These are phyloP conservation scores for Euphydryas editha DNA, from an alignment of 2,888 invertebrate genomes.

Conservation along the genomic window DNA sequence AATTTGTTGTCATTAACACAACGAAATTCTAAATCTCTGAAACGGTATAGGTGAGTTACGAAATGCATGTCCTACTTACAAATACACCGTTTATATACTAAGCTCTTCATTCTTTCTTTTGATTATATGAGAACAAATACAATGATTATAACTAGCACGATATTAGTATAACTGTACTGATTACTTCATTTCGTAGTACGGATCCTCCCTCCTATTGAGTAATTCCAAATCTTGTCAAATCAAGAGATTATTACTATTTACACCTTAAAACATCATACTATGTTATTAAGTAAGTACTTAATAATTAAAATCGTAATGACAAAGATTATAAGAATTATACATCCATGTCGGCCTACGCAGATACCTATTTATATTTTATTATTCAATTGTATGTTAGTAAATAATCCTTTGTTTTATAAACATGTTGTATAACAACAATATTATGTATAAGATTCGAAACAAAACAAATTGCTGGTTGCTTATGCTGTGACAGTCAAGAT, in stretches of 20 bases:
- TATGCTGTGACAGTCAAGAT: slow-evolving; percentile 22
- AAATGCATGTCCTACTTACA: too few species aligned
- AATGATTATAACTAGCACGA: too few species aligned
- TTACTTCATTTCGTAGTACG: too few species aligned
- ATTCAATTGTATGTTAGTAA: background rate
- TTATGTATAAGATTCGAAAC: background rate
- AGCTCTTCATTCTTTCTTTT: too few species aligned
- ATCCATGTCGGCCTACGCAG: background rate
- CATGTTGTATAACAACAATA: background rate
- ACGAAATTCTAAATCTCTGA: too few species aligned
- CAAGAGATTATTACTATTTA: background rate
- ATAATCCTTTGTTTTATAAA: slow-evolving; percentile 1
- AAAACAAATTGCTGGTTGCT: slow-evolving; percentile 5
- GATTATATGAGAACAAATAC: too few species aligned
- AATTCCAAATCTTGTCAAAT: background rate
- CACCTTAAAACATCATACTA: background rate
- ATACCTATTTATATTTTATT: background rate
- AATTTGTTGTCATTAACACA: too few species aligned
- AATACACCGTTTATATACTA: too few species aligned
- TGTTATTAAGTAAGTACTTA: background rate
- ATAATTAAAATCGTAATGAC: background rate
- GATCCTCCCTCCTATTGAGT: too few species aligned
- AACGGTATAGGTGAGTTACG: too few species aligned
- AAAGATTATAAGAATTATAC: too few species aligned
- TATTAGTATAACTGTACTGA: too few species aligned